These are phyloP conservation scores for Dendrocincla fuliginosa DNA, from an alignment of 2,797 vertebrate species.

Conservation along the genomic window DNA sequence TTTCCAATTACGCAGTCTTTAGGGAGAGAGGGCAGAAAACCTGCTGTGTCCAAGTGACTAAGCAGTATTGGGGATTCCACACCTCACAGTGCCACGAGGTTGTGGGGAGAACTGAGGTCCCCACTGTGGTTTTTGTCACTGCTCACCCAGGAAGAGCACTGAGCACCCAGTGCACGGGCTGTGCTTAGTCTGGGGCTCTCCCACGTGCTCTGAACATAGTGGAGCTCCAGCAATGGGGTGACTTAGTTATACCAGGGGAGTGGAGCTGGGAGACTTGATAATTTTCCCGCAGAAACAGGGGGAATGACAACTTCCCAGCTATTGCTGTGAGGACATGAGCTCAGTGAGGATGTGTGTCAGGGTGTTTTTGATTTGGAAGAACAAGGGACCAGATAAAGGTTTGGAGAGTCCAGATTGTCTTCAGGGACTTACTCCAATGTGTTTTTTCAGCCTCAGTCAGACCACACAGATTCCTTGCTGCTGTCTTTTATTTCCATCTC, in stretches of 20 bases:
- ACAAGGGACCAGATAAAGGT: background rate
- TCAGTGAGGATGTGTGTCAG: accelerated
- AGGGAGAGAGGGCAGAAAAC: background rate
- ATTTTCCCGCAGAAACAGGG: background rate
- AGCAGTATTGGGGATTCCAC: background rate
- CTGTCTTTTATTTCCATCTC: background rate
- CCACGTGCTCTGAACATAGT: background rate
- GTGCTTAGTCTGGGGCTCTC: background rate
- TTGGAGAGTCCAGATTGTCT: background rate
- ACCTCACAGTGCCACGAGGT: accelerated
- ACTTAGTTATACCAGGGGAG: background rate
- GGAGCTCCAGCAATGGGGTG: background rate
- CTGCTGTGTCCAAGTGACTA: background rate
- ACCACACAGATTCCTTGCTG: background rate
- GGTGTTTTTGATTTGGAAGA: accelerated
- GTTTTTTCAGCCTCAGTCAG: background rate
- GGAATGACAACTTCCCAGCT: background rate
- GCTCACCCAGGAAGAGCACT: background rate
- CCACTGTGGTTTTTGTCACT: background rate
- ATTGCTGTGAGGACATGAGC: accelerated
- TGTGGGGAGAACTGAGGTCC: accelerated
- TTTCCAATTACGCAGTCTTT: background rate
- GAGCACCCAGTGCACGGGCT: background rate
- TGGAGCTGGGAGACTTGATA: accelerated
- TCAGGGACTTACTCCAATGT: background rate